Conservation (phyloP, 2,797 vertebrate genomes). For the Peromyscus attwateri region DNA sequence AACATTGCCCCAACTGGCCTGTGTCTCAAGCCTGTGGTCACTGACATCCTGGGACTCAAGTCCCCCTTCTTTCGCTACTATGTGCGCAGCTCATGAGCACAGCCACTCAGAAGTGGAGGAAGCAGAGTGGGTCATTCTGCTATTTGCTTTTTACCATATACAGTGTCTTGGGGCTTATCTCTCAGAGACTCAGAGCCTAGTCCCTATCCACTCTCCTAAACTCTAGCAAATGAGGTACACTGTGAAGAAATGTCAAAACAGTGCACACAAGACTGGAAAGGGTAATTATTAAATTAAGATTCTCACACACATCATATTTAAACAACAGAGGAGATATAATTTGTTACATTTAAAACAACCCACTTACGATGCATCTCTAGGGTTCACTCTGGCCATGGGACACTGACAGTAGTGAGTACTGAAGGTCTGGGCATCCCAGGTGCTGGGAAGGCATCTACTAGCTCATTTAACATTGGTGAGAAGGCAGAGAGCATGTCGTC, state of each 20-base stretch:
- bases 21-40: not conserved
- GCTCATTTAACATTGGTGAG: not conserved
- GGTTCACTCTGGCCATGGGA: not conserved
- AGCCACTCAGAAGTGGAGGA: no score
- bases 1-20: not conserved
- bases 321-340: not conserved
- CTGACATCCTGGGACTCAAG: fast-evolving
- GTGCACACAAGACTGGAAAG: not conserved
- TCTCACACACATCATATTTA: not conserved
- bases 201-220: not conserved
- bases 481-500: not conserved
- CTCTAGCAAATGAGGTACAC: not conserved
- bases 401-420: not conserved
- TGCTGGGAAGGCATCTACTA: not conserved
- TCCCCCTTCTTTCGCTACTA: not conserved
- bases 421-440: not conserved
- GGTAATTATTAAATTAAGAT: not conserved
- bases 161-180: not conserved
- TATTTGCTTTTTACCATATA: not conserved
- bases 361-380: not conserved
- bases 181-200: not conserved
- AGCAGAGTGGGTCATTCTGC: not conserved
- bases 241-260: not conserved
- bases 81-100: not conserved
- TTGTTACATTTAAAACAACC: not conserved